Percentiles rank a stretch among this genome's conserved stretches.
These are phyloP conservation scores for Anorthoa munda DNA, from an alignment of 2,888 invertebrate genomes.

Conservation along the genomic window DNA sequence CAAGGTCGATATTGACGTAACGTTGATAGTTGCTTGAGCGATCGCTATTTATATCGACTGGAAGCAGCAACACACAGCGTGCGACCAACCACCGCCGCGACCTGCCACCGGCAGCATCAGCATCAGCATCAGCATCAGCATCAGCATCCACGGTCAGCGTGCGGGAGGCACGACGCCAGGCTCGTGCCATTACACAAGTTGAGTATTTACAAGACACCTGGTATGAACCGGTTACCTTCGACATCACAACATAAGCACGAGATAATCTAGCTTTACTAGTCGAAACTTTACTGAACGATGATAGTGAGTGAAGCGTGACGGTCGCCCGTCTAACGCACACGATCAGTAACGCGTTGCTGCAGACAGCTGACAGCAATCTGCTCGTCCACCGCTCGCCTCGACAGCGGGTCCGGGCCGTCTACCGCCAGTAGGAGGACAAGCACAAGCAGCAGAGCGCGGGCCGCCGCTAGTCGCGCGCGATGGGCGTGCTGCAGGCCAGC, in stretches of 20 bases:
- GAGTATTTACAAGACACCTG: constrained; percentile 11
- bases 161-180: not conserved
- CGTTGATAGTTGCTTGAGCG: constrained; percentile 55
- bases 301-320: constrained; percentile 8
- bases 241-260: constrained; percentile 44
- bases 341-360: not conserved
- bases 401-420: not conserved
- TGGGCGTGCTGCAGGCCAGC: constrained; percentile 87
- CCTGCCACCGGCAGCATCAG: not conserved
- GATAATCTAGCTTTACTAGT: constrained; percentile 45
- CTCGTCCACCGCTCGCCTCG: not conserved
- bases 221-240: constrained; percentile 7
- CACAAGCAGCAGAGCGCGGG: constrained; percentile 30
- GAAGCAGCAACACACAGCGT: constrained; percentile 11
- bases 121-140: too few relatives aligned
- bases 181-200: not conserved
- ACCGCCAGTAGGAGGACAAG: not conserved
- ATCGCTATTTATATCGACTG: constrained; percentile 65
- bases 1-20: constrained; percentile 63
- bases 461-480: constrained; percentile 78
- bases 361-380: not conserved
- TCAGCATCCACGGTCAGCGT: not conserved
- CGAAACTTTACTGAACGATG: constrained; percentile 17
- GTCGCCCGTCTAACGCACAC: not conserved
- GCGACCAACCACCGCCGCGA: constrained; percentile 6